phyloP scores from a whole-genome alignment of 2,113 vertebrate genomes.

The Melanotaenia duboulayi region DNA sequence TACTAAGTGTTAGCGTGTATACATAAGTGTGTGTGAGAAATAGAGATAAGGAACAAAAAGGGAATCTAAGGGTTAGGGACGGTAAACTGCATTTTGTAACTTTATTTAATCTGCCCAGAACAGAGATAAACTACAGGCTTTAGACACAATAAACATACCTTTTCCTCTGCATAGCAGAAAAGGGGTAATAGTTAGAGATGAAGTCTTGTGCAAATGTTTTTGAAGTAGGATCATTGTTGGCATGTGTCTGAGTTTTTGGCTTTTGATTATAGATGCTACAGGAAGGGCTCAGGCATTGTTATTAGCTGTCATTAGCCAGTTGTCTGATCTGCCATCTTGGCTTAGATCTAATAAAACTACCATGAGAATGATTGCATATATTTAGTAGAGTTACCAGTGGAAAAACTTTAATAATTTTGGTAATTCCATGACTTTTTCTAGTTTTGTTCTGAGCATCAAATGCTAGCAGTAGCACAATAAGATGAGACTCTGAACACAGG shows the following conservation, averaged over 20 bases:
- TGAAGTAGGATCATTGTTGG: slow-evolving; percentile 10
- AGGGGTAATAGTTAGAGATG: slow-evolving; percentile 33
- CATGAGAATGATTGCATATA: not conserved
- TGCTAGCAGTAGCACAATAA: not conserved
- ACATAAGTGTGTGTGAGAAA: slow-evolving; percentile 17
- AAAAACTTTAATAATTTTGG: too few relatives aligned
- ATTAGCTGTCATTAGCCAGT: not conserved
- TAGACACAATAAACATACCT: slow-evolving; percentile 18
- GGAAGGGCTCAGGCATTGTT: slow-evolving; percentile 9
- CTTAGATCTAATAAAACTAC: too few relatives aligned
- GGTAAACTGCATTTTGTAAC: slow-evolving; percentile 61
- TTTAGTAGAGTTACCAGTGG: not conserved
- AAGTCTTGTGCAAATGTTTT: slow-evolving; percentile 11
- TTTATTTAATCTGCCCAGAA: slow-evolving; percentile 69
- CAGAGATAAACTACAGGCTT: slow-evolving; percentile 54
- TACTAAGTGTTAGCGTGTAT: slow-evolving; percentile 29
- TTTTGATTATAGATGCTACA: slow-evolving; percentile 7
- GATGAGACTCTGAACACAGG: not conserved
- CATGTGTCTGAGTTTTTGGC: not conserved
- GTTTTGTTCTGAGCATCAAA: not conserved
- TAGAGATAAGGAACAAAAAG: slow-evolving; percentile 52
- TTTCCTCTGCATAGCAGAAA: not conserved
- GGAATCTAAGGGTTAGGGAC: slow-evolving; percentile 41
- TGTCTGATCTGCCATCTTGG: not conserved
- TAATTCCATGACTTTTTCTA: too few relatives aligned